Evolutionary conservation across 2,797 vertebrate species (phyloP), one percentile per base, ranked within the genome.

Genomic region (Capromys pilorides): DNA sequence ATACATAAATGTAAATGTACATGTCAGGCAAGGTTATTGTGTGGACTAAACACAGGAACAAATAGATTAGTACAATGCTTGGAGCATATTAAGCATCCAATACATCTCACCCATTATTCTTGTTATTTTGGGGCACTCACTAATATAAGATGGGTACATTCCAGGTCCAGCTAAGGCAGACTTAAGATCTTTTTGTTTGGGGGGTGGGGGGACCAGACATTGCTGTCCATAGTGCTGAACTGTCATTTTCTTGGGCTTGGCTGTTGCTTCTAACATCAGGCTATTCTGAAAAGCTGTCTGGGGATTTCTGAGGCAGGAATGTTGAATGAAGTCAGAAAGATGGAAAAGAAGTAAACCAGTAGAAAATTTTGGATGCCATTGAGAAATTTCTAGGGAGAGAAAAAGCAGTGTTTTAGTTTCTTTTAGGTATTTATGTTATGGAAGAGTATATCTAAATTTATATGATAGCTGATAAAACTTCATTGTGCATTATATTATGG

Each of bases 191-290:
- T 67, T 59, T 39, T 11, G 16, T 57, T 57, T 2, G 14, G 14
- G 54, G 5, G 51, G 51, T 28, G 49, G 73, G 71, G 45, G 19
- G 12, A 78, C 71, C 62, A 22, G 28, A 4, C 4, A 94, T 69
- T 97, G 96, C 97, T 97, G 89, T 97, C 96, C 95, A 28, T 75
- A 96, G 97, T 97, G 96, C 96, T 97, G 97, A 97, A 97, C 24
- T 59, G 33, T 9, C 71, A 33, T 41, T 57, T 36, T 16, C 3
- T 0, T 13, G 11, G 36, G 26, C 24, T 66, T 59, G 61, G 22
- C 41, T 61, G 13, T 86, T n/a, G 9, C 41, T 90, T 75, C 36
- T 61, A 66, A 71, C 2, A 13, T 36, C 26, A 41, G 36, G 51
- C 26, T n/a, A 45, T 39, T 2, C 1, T 0, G 28, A 54, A 75